Percentiles rank a stretch among this genome's conserved stretches.
Evolutionary conservation across 2,888 invertebrate genomes (phyloP).

Genomic region (Biston betularia): DNA sequence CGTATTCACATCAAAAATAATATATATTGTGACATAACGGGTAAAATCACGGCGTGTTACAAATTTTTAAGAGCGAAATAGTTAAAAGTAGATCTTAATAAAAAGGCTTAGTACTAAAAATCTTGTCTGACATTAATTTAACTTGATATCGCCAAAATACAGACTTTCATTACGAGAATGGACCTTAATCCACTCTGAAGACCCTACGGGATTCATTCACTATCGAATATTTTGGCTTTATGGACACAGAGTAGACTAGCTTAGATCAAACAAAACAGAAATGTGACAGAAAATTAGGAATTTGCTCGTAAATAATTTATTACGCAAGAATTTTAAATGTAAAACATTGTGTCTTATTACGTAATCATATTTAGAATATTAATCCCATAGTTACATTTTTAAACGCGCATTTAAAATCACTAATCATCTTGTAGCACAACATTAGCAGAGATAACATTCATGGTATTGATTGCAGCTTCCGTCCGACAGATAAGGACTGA

Average conservation of each 20-base stretch:
- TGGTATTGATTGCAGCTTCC: slow-evolving; percentile 73
- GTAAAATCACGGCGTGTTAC: too few species aligned
- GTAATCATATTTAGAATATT: too few species aligned
- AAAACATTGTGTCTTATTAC: too few species aligned
- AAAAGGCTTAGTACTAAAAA: too few species aligned
- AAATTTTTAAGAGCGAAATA: too few species aligned
- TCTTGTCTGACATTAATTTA: neutral
- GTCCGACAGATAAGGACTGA: slow-evolving; percentile 67
- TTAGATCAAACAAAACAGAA: slow-evolving; percentile 8
- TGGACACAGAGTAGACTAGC: neutral
- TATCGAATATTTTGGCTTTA: slow-evolving; percentile 23
- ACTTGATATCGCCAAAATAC: slow-evolving; percentile 12
- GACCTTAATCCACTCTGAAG: slow-evolving; percentile 16
- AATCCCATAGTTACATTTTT: neutral
- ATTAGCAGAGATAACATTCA: slow-evolving; percentile 36
- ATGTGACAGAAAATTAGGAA: neutral
- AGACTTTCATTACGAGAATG: slow-evolving; percentile 21
- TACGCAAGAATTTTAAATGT: too few species aligned
- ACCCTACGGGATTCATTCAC: slow-evolving; percentile 18
- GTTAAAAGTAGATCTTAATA: too few species aligned
- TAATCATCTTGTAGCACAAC: slow-evolving; percentile 9
- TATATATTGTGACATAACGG: too few species aligned
- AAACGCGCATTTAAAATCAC: neutral
- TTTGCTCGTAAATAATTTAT: too few species aligned
- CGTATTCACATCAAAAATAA: too few species aligned